Evolutionary conservation across 2,113 vertebrate genomes (phyloP).

Genomic region (Bubo blakistoni): DNA sequence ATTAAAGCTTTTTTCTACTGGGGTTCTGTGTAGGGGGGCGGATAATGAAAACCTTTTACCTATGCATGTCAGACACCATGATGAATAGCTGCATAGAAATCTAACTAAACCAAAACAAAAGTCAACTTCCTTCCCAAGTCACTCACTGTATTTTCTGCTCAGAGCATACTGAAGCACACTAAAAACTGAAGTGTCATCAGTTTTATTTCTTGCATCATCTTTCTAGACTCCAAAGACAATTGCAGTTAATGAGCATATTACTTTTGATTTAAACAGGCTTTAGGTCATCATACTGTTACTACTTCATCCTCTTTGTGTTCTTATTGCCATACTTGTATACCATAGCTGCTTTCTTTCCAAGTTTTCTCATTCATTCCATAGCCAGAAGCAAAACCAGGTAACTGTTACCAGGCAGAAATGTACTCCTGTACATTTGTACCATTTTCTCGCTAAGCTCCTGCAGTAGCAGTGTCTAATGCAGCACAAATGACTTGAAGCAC

Average conservation of each 20-base stretch:
- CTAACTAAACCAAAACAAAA: not conserved
- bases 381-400: not conserved
- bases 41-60: slow-evolving; percentile 2
- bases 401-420: not conserved
- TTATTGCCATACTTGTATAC: too few species aligned
- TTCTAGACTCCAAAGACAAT: not conserved
- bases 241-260: slow-evolving; percentile 28
- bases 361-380: not conserved
- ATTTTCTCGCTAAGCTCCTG: not conserved
- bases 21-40: not conserved
- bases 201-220: not conserved
- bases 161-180: not conserved
- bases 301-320: not conserved
- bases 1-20: not conserved
- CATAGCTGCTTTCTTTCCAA: not conserved
- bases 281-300: not conserved
- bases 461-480: not conserved
- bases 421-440: not conserved
- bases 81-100: not conserved
- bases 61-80: not conserved
- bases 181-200: not conserved
- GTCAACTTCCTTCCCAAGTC: not conserved
- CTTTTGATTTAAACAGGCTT: slow-evolving; percentile 6
- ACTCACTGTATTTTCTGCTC: not conserved
- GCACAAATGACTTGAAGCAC: not conserved